Base-by-base conservation (phyloP, 2,113 vertebrate species). In the Burhinus oedicnemus region DNA sequence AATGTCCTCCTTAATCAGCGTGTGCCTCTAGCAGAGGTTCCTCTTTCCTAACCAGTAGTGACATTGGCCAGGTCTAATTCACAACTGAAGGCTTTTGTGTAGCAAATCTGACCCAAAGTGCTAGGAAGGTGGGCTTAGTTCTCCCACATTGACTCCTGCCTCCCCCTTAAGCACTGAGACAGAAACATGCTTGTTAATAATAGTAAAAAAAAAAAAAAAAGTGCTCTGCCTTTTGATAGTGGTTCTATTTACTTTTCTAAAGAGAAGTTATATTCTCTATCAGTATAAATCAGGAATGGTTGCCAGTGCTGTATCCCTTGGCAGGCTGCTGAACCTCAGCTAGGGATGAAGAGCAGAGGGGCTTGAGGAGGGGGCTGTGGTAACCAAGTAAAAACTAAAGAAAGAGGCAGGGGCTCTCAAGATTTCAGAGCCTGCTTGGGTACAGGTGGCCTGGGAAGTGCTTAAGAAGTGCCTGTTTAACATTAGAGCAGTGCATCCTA, bases 181-280 rank as follows among this genome's bases (percentile, higher is more conserved):
- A 95, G 72, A 92, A 95, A 74, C 23, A 16, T 51, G 25, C 68
- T 89, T 14, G 21, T 87, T 93, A 90, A 85, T 93, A 91, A 82
- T 8, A 40, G 40, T 64, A 61, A 49, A 40, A 23, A 36, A 38
- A n/a, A 19, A 25, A 89, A 96, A 86, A 60, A 68, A 25, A 65
- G 40, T 77, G 68, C n/a, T 94, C 32, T 85, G 74, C 44, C 52
- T 95, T 70, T 89, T 66, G 42, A 45, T 87, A 83, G 69, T 68
- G n/a, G 38, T 57, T 95, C 52, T 95, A 58, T 94, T 96, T 97
- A 78, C 68, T 92, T 90, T 94, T 81, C 38, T 81, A 58, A 92
- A 81, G 65, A 49, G n/a, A 91, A 91, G 55, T 90, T 92, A 70
- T 54, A 52, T 65, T 90, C 83, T 92, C 62, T 40, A 45, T 93